Evolutionary conservation across 2,888 invertebrate genomes (phyloP).

Genomic region (Orthosia incerta): DNA sequence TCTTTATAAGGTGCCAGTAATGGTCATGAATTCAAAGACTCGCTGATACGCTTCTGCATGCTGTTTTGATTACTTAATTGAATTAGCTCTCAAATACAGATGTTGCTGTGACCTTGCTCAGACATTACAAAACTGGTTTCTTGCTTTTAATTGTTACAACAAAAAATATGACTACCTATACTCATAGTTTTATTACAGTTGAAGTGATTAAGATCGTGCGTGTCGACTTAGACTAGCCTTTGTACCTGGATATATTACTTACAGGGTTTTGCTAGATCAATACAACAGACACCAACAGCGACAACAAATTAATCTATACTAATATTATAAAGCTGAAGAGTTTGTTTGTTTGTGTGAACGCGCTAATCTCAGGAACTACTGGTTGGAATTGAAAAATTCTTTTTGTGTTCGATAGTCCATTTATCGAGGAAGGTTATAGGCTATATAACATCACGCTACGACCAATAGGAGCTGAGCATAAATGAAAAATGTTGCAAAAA

Average conservation of each 20-base stretch:
- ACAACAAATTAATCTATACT: constrained; percentile 28
- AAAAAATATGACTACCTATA: constrained; percentile 52
- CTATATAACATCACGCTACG: no score
- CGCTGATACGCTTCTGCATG: constrained; percentile 34
- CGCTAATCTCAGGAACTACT: no score
- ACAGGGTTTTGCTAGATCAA: constrained; percentile 17
- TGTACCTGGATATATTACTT: constrained; percentile 7
- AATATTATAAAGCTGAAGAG: no score
- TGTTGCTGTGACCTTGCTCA: constrained; percentile 48
- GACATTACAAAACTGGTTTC: constrained; percentile 47
- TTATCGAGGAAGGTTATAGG: no score
- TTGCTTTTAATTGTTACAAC: constrained; percentile 47
- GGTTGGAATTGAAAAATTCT: no score
- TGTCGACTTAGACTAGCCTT: constrained; percentile 14
- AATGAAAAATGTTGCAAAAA: no score
- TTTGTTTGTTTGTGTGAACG: no score
- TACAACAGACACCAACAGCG: constrained; percentile 14
- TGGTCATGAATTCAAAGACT: constrained; percentile 36
- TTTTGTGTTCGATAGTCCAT: no score
- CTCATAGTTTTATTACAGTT: constrained; percentile 31
- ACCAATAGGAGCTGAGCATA: no score
- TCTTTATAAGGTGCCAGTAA: constrained; percentile 47
- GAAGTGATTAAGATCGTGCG: constrained; percentile 29
- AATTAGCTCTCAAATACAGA: constrained; percentile 37
- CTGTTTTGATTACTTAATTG: constrained; percentile 47